Conservation (phyloP, 2,113 vertebrate genomes). For the Antechinus flavipes region DNA sequence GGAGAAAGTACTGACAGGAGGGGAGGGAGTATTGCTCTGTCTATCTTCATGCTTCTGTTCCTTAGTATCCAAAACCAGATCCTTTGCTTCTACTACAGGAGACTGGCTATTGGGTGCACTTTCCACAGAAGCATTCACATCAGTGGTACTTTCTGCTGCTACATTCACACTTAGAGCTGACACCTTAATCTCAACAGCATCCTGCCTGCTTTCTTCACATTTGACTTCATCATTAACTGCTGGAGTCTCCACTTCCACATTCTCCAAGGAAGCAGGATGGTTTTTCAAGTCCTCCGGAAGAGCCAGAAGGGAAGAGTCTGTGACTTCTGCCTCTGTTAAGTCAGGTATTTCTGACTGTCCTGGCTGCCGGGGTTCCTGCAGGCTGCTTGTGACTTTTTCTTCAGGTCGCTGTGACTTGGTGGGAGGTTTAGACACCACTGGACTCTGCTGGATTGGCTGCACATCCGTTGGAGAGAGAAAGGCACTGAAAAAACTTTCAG, state of each 20-base stretch:
- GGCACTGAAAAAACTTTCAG: constrained; percentile 97
- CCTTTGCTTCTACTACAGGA: constrained; percentile 84
- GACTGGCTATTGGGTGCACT: constrained; percentile 71
- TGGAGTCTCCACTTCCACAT: constrained; percentile 52
- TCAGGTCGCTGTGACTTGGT: constrained; percentile 91
- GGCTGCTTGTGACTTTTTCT: constrained; percentile 86
- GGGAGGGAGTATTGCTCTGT: constrained; percentile 97
- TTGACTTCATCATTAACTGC: constrained; percentile 54
- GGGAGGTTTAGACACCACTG: constrained; percentile 96
- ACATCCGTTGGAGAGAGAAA: constrained; percentile 90
- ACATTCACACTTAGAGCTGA: constrained; percentile 68
- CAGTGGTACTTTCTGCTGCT: constrained; percentile 67
- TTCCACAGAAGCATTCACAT: constrained; percentile 61
- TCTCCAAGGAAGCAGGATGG: constrained; percentile 51
- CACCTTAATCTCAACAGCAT: constrained; percentile 67
- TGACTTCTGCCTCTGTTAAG: constrained; percentile 67
- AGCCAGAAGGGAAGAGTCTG: constrained; percentile 60
- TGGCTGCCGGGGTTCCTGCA: constrained; percentile 74
- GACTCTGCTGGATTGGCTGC: constrained; percentile 85
- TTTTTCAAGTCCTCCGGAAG: constrained; percentile 57
- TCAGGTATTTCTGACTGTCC: constrained; percentile 68
- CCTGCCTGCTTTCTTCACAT: constrained; percentile 62
- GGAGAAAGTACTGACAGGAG: constrained; percentile 96
- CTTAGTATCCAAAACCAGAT: constrained; percentile 87
- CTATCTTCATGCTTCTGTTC: constrained; percentile 94